phyloP scores from a whole-genome alignment of 1,140 invertebrate genomes.

The Druon quercuslanigerum region DNA sequence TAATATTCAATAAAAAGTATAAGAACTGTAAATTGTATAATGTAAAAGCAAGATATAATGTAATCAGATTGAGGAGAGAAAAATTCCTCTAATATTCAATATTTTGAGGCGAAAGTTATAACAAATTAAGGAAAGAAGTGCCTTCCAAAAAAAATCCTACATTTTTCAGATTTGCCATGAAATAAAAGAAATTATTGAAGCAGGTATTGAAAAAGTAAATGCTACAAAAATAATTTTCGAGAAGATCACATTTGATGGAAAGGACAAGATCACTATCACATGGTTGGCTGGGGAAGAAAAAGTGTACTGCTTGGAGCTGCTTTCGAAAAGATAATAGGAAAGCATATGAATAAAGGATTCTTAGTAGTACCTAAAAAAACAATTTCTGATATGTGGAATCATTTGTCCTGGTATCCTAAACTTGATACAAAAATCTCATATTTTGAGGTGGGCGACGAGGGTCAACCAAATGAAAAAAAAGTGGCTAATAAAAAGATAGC shows the following conservation, averaged over 20 bases:
- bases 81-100: slow-evolving; percentile 5
- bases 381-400: slow-evolving; percentile 52
- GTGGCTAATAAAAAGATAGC: slow-evolving; percentile 46
- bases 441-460: slow-evolving; percentile 47
- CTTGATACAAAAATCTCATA: slow-evolving; percentile 56
- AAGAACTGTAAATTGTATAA: no score
- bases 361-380: slow-evolving; percentile 57
- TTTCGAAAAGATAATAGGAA: slow-evolving; percentile 58
- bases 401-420: slow-evolving; percentile 52
- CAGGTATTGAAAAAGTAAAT: slow-evolving; percentile 54
- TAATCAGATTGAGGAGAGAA: no score
- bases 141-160: no score
- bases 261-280: slow-evolving; percentile 50
- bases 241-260: slow-evolving; percentile 57
- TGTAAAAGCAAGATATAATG: no score
- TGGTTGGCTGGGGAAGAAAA: slow-evolving; percentile 61
- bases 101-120: background rate
- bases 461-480: slow-evolving; percentile 47
- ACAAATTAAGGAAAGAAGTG: background rate
- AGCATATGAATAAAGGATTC: slow-evolving; percentile 59
- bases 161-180: slow-evolving; percentile 53
- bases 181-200: slow-evolving; percentile 50
- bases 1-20: no score
- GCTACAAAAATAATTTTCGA: slow-evolving; percentile 48
- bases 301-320: slow-evolving; percentile 48